Conservation (phyloP, 2,888 invertebrate species). For the Drosophila formosana region DNA sequence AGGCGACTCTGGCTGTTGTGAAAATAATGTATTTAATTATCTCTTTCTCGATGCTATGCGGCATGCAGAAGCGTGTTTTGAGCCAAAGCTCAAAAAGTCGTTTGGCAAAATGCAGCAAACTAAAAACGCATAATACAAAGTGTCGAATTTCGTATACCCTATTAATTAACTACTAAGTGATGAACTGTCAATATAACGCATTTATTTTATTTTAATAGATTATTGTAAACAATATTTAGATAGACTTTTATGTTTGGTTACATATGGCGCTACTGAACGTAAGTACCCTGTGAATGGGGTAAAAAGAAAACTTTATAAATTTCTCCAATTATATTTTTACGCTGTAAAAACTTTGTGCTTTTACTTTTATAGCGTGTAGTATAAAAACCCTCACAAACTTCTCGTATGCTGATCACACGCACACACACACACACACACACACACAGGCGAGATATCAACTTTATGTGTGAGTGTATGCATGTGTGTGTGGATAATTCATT, state of each 20-base stretch:
- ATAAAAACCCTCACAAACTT: conserved; percentile 47
- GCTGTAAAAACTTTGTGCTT: conserved; percentile 72
- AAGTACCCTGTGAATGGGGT: conserved; percentile 8
- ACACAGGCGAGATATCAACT: conserved; percentile 26
- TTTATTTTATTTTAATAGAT: no score
- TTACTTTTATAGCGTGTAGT: conserved; percentile 44
- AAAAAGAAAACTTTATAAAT: conserved; percentile 59
- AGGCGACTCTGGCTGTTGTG: neutral
- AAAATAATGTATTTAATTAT: conserved; percentile 1
- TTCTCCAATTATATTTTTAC: conserved; percentile 81
- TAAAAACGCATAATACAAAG: conserved; percentile 36
- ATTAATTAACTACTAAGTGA: neutral
- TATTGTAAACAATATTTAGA: no score
- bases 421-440: conserved; percentile 28
- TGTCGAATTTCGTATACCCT: neutral
- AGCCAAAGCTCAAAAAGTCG: neutral
- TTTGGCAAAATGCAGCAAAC: conserved; percentile 26
- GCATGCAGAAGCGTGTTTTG: neutral
- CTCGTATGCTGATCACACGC: conserved; percentile 64
- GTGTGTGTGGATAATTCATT: conserved; percentile 55
- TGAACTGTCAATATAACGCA: no score
- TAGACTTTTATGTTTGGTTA: neutral
- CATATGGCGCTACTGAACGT: neutral
- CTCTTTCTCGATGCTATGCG: neutral
- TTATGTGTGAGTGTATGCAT: conserved; percentile 23